phyloP scores from a whole-genome alignment of 2,888 invertebrate genomes.

The Idaea aversata region DNA sequence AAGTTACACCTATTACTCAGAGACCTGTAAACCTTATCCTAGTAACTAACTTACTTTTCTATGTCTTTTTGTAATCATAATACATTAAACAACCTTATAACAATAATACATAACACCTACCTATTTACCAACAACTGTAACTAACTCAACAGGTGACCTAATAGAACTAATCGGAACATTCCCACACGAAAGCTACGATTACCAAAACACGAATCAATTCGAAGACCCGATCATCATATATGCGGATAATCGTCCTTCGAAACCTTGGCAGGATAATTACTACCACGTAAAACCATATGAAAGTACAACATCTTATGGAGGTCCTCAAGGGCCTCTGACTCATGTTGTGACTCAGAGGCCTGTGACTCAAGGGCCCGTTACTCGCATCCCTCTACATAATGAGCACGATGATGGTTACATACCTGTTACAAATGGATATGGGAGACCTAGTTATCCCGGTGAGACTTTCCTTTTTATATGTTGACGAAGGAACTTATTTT shows the following conservation, averaged over 20 bases:
- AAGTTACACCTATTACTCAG: neutral
- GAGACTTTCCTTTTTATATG: constrained; percentile 46
- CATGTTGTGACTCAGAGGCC: neutral
- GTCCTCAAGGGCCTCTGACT: neutral
- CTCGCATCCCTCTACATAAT: constrained; percentile 29
- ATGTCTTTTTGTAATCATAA: neutral
- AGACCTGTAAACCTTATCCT: neutral
- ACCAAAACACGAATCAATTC: constrained; percentile 70
- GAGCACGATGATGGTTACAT: constrained; percentile 72
- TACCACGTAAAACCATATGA: constrained; percentile 58
- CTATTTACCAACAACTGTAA: constrained; percentile 22
- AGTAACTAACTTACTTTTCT: neutral
- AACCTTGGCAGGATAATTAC: constrained; percentile 57
- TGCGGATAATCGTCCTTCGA: constrained; percentile 67
- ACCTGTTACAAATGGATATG: constrained; percentile 52
- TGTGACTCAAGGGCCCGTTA: constrained; percentile 20
- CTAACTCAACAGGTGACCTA: constrained; percentile 69
- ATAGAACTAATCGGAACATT: constrained; percentile 76
- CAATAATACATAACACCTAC: neutral
- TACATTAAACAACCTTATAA: neutral
- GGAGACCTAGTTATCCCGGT: constrained; percentile 70
- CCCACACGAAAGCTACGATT: constrained; percentile 72
- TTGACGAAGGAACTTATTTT: constrained; percentile 31
- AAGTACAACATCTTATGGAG: constrained; percentile 6
- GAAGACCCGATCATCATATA: constrained; percentile 74